Base-by-base conservation (phyloP, 2,797 vertebrate species). In the Nasua narica region DNA sequence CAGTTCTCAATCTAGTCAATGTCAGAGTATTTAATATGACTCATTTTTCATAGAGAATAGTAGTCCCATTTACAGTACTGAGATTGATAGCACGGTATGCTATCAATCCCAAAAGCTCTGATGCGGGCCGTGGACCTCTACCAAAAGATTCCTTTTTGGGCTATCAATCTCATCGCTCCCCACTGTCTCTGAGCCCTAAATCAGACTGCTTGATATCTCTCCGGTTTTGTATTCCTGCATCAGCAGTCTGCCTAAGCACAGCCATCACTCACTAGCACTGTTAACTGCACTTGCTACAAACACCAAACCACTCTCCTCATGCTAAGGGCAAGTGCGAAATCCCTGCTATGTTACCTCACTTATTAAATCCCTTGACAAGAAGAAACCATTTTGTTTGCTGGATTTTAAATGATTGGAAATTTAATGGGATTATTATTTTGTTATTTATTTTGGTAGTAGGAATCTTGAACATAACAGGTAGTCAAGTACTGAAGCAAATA, bases 41-140 rank as follows among this genome's bases (percentile, higher is more conserved):
- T 97, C 98, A 99, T 99, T 98, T 98, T 98, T 99, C 98, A 98
- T 97, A 98, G 98, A 98, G 97, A 98, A 98, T 60, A 98, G 98
- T 98, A 97, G 77, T 98, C 97, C 97, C 98, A 98, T 99, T 99
- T 99, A 98, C 98, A 97, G 98, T 98, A 97, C 96, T 50, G 98
- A 99, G 98, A 99, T 98, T 98, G 98, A 99, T 99, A 97, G 98
- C 92, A 97, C 50, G 0, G 84, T 11, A 76, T 98, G 97, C 98
- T 98, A 99, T 99, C 99, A 99, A 99, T 99, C 98, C 98, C 98
- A 97, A 97, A 98, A 98, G 98, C 98, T 98, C 98, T 98, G 99
- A 98, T 98, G 98, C 98, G 79, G 98, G 98, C 98, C 97, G 86
- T 98, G 97, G 98, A 98, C 98, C 98, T 98, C 98, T 98, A 98